These are phyloP conservation scores for Atta colombica DNA, from an alignment of 1,140 invertebrate species.

Conservation along the genomic window DNA sequence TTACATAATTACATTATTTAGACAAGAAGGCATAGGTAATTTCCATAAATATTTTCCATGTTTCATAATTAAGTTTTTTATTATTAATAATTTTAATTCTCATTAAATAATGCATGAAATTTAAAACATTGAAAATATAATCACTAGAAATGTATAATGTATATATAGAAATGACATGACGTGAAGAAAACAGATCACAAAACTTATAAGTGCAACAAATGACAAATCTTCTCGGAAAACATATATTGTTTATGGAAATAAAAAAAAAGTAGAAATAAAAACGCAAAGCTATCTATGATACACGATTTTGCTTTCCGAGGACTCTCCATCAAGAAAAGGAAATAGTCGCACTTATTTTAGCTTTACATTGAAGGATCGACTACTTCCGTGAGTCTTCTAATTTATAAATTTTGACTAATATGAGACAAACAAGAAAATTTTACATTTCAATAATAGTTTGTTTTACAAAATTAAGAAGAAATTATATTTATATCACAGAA, in stretches of 20 bases:
- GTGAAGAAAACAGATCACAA: neutral
- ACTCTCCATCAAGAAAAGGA: constrained; percentile 3
- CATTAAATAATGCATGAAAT: no score
- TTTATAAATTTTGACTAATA: constrained; percentile 1
- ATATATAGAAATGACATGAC: no score
- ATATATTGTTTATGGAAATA: constrained; percentile 9
- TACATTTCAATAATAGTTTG: neutral
- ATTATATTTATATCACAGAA: neutral
- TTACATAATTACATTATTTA: no score
- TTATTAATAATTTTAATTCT: no score
- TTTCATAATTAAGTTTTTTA: no score
- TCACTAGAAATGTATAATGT: no score
- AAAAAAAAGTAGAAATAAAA: neutral
- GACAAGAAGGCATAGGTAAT: no score
- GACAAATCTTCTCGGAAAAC: neutral
- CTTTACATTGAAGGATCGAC: constrained; percentile 55
- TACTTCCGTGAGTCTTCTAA: neutral
- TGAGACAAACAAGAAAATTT: neutral
- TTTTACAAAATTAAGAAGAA: neutral
- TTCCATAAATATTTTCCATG: no score
- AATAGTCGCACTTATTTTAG: constrained; percentile 24
- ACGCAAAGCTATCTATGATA: constrained; percentile 25
- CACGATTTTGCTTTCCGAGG: constrained; percentile 49
- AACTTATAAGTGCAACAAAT: constrained; percentile 30
- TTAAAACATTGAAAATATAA: neutral